A percentile compares a stretch with the other conserved stretches of the same genome.
phyloP scores from a whole-genome alignment of 1,140 invertebrate genomes.

The Vollenhovia emeryi region DNA sequence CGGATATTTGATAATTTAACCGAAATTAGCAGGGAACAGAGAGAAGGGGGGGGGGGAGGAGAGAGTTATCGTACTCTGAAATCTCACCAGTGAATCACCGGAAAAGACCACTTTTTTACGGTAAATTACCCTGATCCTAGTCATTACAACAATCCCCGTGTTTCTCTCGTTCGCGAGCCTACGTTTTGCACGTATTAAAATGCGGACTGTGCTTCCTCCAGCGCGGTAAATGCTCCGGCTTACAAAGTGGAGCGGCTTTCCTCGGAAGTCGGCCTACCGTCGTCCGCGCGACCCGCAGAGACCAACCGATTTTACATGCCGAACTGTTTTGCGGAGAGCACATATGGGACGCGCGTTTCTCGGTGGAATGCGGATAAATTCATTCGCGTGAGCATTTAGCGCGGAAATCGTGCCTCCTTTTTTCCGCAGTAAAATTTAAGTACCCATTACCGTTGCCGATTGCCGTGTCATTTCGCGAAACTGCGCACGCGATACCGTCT shows the following conservation, averaged over 20 bases:
- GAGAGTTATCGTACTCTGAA: not conserved
- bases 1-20: not conserved
- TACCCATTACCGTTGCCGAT: constrained; percentile 8
- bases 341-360: not conserved
- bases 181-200: constrained; percentile 35
- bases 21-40: constrained; percentile 1
- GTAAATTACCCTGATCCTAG: constrained; percentile 17
- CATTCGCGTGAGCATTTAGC: constrained; percentile 27
- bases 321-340: constrained; percentile 1
- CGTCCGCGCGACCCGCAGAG: not conserved
- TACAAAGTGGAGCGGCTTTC: constrained; percentile 13
- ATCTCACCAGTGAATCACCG: constrained; percentile 4
- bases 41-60: too few species aligned
- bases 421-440: constrained; percentile 1
- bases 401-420: not conserved
- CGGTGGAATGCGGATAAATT: constrained; percentile 25
- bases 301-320: constrained; percentile 24
- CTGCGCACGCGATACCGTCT: not conserved
- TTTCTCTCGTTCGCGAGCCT: constrained; percentile 10
- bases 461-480: constrained; percentile 28
- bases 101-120: constrained; percentile 27
- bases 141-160: not conserved
- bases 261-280: not conserved
- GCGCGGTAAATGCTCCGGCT: not conserved
- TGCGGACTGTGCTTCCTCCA: not conserved